Percentiles rank a stretch among this genome's conserved stretches.
These are phyloP conservation scores for Otolemur crassicaudatus DNA, from an alignment of 2,797 vertebrate species.

Conservation along the genomic window DNA sequence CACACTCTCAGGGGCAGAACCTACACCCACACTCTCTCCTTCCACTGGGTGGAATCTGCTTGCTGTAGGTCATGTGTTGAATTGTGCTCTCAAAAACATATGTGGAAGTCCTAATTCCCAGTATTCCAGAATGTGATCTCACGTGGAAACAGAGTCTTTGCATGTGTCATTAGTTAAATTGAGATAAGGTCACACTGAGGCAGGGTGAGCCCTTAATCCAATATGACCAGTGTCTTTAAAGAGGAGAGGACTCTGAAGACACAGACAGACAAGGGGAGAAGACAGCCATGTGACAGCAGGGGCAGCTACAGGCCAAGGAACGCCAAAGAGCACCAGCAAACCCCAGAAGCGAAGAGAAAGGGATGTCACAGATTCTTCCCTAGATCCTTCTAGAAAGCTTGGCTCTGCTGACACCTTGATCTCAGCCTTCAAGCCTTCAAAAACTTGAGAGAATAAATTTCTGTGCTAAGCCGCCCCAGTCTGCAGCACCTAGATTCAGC, in stretches of 20 bases:
- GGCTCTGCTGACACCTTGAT: neutral
- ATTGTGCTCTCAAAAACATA: neutral
- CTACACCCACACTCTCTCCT: neutral
- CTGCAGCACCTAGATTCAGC: neutral
- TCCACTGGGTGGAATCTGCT: accelerated
- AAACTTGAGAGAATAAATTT: neutral
- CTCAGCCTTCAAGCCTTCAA: neutral
- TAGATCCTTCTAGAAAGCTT: neutral
- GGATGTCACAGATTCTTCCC: neutral
- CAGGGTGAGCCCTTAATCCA: neutral
- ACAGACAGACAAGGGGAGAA: neutral
- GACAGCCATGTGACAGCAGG: neutral
- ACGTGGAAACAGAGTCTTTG: neutral
- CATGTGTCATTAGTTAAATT: neutral
- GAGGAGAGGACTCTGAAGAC: neutral
- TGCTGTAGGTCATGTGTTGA: neutral
- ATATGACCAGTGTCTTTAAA: neutral
- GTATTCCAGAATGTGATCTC: neutral
- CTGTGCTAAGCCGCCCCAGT: neutral
- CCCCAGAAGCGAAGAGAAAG: neutral
- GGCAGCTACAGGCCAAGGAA: neutral
- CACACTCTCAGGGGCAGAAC: neutral
- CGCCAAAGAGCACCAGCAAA: neutral
- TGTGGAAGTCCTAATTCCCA: neutral
- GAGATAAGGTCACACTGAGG: neutral